phyloP scores from a whole-genome alignment of 2,888 invertebrate genomes.

The Halictus ligatus region DNA sequence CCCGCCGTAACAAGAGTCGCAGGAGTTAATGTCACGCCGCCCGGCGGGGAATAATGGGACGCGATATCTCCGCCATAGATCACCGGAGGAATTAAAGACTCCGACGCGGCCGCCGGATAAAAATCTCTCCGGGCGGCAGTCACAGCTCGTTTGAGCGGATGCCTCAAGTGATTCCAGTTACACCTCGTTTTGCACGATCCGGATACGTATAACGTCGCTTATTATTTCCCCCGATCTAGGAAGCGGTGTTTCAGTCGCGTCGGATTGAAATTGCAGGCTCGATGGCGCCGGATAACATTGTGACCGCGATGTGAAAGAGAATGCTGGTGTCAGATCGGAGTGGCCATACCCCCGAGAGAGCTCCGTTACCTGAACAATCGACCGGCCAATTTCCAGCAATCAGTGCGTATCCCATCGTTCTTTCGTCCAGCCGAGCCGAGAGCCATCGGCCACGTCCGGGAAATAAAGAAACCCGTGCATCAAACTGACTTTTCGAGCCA shows the following conservation, averaged over 20 bases:
- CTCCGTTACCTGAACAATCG: constrained; percentile 58
- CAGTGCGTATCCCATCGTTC: constrained; percentile 54
- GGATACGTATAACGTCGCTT: constrained; percentile 62
- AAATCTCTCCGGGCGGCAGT: constrained; percentile 64
- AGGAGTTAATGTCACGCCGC: constrained; percentile 19
- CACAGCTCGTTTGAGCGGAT: constrained; percentile 77
- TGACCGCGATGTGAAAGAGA: constrained; percentile 55
- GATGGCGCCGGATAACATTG: constrained; percentile 74
- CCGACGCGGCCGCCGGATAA: constrained; percentile 56
- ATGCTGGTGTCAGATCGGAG: constrained; percentile 32
- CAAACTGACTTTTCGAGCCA: neutral
- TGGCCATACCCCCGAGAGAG: constrained; percentile 23
- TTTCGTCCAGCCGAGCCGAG: constrained; percentile 28
- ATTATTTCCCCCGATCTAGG: constrained; percentile 75
- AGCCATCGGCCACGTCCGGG: neutral
- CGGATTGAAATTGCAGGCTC: constrained; percentile 69
- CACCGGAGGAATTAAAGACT: constrained; percentile 62
- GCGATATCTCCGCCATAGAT: constrained; percentile 54
- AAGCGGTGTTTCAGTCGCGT: constrained; percentile 75
- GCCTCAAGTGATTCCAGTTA: constrained; percentile 74
- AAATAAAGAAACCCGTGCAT: constrained; percentile 3
- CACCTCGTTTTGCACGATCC: constrained; percentile 76
- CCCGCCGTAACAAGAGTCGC: constrained; percentile 2
- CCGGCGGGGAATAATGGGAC: constrained; percentile 29
- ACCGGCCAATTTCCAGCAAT: constrained; percentile 59